A percentile compares a stretch with the other conserved stretches of the same genome.
Conservation (phyloP, 1,140 invertebrate species). For the Potamilus streckersoni region DNA sequence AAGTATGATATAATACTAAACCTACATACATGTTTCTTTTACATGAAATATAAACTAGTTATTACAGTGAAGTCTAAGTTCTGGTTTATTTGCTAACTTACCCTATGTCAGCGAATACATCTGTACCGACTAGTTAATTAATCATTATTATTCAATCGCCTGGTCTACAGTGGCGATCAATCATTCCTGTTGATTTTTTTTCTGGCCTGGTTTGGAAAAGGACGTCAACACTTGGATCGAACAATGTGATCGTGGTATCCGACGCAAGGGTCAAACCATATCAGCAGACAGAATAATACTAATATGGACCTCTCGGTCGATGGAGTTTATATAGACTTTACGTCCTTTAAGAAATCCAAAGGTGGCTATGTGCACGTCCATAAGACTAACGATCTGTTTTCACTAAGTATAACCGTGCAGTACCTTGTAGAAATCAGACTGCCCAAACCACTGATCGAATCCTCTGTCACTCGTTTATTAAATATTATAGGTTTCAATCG, state of each 20-base stretch:
- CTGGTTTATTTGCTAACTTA: no score
- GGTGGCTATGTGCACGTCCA: conserved; percentile 6
- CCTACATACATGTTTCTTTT: no score
- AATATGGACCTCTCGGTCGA: background rate
- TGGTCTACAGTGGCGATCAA: no score
- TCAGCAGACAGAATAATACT: background rate
- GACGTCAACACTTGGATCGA: background rate
- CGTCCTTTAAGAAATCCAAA: conserved; percentile 1
- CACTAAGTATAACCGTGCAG: background rate
- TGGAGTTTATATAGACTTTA: conserved; percentile 13
- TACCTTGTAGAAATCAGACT: conserved; percentile 6
- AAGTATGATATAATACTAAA: no score
- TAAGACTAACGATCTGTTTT: background rate
- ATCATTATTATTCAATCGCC: no score
- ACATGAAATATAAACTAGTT: no score
- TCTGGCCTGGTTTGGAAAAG: background rate
- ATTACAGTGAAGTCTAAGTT: no score
- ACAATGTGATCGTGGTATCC: background rate
- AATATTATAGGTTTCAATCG: conserved; percentile 11
- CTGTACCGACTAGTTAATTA: no score
- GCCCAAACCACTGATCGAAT: conserved; percentile 7
- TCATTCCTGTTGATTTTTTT: background rate
- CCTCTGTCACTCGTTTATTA: conserved; percentile 3
- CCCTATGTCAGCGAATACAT: no score
- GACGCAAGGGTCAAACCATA: background rate